Evolutionary conservation across 2,797 vertebrate genomes (phyloP).

Genomic region (Acrossocheilus wenchowensis): DNA sequence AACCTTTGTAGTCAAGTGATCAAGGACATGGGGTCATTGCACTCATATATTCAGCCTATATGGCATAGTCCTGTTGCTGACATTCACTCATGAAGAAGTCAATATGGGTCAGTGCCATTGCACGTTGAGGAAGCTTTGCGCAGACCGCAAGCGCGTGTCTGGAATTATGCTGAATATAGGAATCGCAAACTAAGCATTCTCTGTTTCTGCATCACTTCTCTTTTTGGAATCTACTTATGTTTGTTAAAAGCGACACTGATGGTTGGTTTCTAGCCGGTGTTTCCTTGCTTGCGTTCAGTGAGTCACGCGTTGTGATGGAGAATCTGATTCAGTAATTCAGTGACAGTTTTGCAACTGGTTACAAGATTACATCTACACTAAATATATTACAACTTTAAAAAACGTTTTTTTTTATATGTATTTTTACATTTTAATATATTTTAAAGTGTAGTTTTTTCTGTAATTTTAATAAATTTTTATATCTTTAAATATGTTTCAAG

Average conservation of each 20-base stretch:
- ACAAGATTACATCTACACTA: neutral
- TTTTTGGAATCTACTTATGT: conserved; percentile 17
- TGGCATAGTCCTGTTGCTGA: conserved; percentile 1
- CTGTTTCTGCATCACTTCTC: conserved; percentile 51
- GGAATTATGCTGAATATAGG: conserved; percentile 33
- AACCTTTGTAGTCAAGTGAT: conserved; percentile 45
- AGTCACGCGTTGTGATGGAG: conserved; percentile 18
- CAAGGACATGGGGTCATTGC: conserved; percentile 61
- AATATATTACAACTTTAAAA: neutral
- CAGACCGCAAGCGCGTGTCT: conserved; percentile 35
- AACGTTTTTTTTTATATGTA: neutral
- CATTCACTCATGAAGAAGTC: conserved; percentile 57
- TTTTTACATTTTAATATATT: neutral
- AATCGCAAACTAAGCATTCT: conserved; percentile 48
- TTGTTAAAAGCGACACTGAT: conserved; percentile 35
- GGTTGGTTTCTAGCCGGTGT: neutral
- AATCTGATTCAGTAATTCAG: neutral
- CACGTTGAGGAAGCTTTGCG: conserved; percentile 59
- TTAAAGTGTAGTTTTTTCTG: neutral
- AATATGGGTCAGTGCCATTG: conserved; percentile 54
- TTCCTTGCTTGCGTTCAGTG: neutral
- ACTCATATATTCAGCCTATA: conserved; percentile 52
- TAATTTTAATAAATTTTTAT: neutral
- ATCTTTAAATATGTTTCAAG: neutral
- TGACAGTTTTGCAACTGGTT: conserved; percentile 14